These are phyloP conservation scores for Prochilodus magdalenae DNA, from an alignment of 2,113 vertebrate species.

Conservation along the genomic window DNA sequence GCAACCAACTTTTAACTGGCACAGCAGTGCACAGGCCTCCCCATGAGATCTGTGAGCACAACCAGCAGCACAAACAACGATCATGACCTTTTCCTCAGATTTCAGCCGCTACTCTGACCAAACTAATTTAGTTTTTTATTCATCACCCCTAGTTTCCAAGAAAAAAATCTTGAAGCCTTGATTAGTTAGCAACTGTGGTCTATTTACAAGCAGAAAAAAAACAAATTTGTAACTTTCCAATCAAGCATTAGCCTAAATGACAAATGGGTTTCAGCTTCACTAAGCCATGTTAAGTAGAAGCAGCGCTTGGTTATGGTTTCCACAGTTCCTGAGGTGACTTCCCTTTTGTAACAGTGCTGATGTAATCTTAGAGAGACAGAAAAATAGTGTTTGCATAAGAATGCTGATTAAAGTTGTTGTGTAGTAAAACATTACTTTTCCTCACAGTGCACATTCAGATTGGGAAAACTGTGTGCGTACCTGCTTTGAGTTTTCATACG, in stretches of 20 bases:
- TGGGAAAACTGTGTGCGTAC: too few relatives aligned
- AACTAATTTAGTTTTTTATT: slow-evolving; percentile 30
- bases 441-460: background rate
- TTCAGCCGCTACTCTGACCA: slow-evolving; percentile 31
- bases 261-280: background rate
- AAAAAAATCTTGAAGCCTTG: slow-evolving; percentile 21
- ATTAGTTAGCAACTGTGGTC: slow-evolving; percentile 22
- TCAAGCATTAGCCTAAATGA: background rate
- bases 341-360: background rate
- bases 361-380: background rate
- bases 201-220: slow-evolving; percentile 11
- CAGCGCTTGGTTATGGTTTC: too few relatives aligned
- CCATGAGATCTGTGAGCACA: slow-evolving; percentile 21
- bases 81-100: slow-evolving; percentile 35
- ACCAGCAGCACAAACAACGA: slow-evolving; percentile 35
- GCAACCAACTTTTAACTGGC: slow-evolving; percentile 38
- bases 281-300: background rate
- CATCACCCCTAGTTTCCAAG: background rate
- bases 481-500: too few relatives aligned
- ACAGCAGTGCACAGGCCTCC: slow-evolving; percentile 18
- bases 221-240: background rate
- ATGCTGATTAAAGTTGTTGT: background rate
- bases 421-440: background rate
- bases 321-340: too few relatives aligned
- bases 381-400: background rate